Base-by-base conservation (phyloP, 2,888 invertebrate genomes). In the Microctonus brassicae region DNA sequence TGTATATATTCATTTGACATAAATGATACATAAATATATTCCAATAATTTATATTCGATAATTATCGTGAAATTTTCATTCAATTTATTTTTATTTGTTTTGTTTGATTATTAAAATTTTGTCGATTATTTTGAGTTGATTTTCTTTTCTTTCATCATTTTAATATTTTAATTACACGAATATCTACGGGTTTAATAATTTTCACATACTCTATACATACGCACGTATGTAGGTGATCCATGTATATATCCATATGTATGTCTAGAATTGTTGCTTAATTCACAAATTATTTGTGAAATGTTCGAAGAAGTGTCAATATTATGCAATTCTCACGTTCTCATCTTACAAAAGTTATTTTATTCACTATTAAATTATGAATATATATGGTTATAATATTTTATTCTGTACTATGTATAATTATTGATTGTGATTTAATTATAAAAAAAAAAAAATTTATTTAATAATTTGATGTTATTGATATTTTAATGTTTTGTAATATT, bases 251-350 rank as follows among this genome's bases (percentile, higher is more conserved):
- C 17, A n/a, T 47, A n/a, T 20, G 17, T 47, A n/a, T 47, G 9
- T 47, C 24, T 64, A 65, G 9, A 33, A 11, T 34, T 34, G 34
- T 69, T 69, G 62, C 62, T 53, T 62, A 69, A 69, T 58, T 22
- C 20, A 17, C 58, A 58, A 29, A 33, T 20, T 34, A 60, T 64
- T 17, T 47, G 47, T 39, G 70, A 57, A 72, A 72, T 64, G 17
- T 62, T 64, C 63, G 58, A 39, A 68, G 60, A 69, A 74, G 63
- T 67, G 67, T 26, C 68, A 53, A 65, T 66, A 57, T 66, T 74
- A 62, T 53, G 62, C 63, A 74, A 74, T 63, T n/a, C 17, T 17
- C 24, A 26, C 67, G 67, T 62, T 61, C 66, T 58, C 70, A 58
- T 70, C 62, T 61, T 7, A 29, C 29, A 39, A 26, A 36, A n/a